Evolutionary conservation across 2,113 vertebrate species (phyloP).

Genomic region (Rostratula benghalensis): DNA sequence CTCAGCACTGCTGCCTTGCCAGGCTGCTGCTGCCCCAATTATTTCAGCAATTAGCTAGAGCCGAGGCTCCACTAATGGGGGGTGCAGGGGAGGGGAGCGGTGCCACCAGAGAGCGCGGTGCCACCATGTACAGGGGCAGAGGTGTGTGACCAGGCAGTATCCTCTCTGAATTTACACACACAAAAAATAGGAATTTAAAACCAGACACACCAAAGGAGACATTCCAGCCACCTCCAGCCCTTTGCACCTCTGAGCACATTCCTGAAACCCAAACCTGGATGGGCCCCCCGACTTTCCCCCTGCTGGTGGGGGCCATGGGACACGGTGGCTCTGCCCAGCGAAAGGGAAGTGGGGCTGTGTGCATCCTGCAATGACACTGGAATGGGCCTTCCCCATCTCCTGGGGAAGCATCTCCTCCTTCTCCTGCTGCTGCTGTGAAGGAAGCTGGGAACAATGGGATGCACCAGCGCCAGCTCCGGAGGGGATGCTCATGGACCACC

Average conservation of each 20-base stretch:
- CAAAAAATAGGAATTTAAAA: not conserved
- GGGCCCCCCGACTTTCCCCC: not conserved
- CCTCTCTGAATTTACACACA: not conserved
- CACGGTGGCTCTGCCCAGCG: accelerated
- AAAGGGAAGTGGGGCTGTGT: not conserved
- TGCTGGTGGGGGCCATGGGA: accelerated
- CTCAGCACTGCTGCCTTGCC: not conserved
- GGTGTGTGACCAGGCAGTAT: accelerated
- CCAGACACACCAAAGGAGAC: conserved; percentile 25
- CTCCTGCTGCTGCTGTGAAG: not conserved
- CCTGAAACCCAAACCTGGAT: not conserved
- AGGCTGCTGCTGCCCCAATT: not conserved
- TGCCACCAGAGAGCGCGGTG: too few relatives aligned
- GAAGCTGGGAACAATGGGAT: conserved; percentile 32
- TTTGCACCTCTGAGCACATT: not conserved
- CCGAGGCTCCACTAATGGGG: not conserved
- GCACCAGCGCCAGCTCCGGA: not conserved
- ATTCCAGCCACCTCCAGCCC: conserved; percentile 13
- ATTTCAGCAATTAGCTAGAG: not conserved
- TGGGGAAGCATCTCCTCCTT: not conserved
- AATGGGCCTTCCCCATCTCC: not conserved
- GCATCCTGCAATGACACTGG: accelerated
- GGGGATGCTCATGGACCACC: not conserved
- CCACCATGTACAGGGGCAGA: not conserved
- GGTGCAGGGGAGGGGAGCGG: not conserved